Base-by-base conservation (phyloP, 1,140 invertebrate species). In the Papilio polytes region DNA sequence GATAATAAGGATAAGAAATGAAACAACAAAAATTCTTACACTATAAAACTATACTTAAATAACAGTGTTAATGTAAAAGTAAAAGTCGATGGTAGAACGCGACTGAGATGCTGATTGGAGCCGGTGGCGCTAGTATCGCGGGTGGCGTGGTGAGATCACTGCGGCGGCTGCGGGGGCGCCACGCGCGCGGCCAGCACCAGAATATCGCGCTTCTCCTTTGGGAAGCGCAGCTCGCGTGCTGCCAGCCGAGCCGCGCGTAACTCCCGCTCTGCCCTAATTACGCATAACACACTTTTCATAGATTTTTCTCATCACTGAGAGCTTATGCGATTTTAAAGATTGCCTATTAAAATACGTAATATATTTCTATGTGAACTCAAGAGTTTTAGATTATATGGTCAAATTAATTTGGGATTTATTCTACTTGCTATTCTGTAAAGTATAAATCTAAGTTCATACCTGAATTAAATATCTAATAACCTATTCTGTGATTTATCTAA, bases 191-290 rank as follows among this genome's bases (percentile, higher is more conserved):
- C 98, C 85, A 98, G 96, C 95, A 98, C 97, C 15, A 99, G 95
- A 91, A 99, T 99, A 90, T 99, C 98, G 89, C 98, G 98, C 91
- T 99, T 99, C 94, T 99, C 98, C 94, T 99, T 99, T 44, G 98
- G 98, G 95, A 99, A 99, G 86, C 98, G 96, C 4, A 99, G 95
- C 90, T 99, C 98, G 70, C 98, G 96, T 0, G 98, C 98, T 51
- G 98, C 98, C 83, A 98, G 95, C 85, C 98, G 95, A 10, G 98
- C 98, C n/a, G 97, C 97, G 89, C 98, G 98, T 41, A 99, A 96
- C 94, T 99, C 98, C 46, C 97, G 95, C 91, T 99, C 98, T 1
- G 98, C 98, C 72, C 97, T 96, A 22, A 26, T 15, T 15, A 26
- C 46, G 9, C 53, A 48, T 1, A 41, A 41, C 36, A 41, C 36